Base-by-base conservation (phyloP, 2,888 invertebrate genomes). In the Hipparchia semele region DNA sequence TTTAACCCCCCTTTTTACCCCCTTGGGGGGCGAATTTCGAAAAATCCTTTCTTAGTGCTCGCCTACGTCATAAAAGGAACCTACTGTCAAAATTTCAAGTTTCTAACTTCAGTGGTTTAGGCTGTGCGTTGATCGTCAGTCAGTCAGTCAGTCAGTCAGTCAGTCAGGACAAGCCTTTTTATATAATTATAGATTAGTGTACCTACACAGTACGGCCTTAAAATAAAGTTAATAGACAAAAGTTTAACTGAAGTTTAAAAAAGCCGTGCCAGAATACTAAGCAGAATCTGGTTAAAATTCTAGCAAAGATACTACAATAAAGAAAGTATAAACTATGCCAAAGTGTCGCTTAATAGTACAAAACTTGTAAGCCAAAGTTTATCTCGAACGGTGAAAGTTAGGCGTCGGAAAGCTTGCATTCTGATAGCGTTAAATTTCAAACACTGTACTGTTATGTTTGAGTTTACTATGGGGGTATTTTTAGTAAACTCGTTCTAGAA, bases 271-370 rank as follows among this genome's bases (percentile, higher is more conserved):
- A 2, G 56, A 67, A 67, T 46, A 46, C 67, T 58, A 58, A 67
- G 46, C 7, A 67, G 67, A 23, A 12, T 8, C 67, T 67, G 46
- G 58, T 69, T 61, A 61, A 69, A 69, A 69, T 69, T 61, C 69
- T 46, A 5, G n/a, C 45, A 53, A 61, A 69, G 69, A 69, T 53
- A 61, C 39, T 39, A 53, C 39, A 53, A 61, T 61, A 69, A 69
- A 61, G 61, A 69, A 69, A 69, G 53, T 51, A 61, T 61, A 60
- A 69, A 61, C 61, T 69, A 23, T 13, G 51, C 49, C 59, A 68
- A 68, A 68, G 69, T 69, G 69, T 61, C 61, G 69, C 69, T 54
- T 69, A 68, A 68, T 68, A 68, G 68, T 51, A 69, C 60, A 69
- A 12, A 69, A 69, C 60, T 69, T 69, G 69, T 45, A 69, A 69